phyloP scores from a whole-genome alignment of 2,797 vertebrate genomes.

The Enteromius mattozi region DNA sequence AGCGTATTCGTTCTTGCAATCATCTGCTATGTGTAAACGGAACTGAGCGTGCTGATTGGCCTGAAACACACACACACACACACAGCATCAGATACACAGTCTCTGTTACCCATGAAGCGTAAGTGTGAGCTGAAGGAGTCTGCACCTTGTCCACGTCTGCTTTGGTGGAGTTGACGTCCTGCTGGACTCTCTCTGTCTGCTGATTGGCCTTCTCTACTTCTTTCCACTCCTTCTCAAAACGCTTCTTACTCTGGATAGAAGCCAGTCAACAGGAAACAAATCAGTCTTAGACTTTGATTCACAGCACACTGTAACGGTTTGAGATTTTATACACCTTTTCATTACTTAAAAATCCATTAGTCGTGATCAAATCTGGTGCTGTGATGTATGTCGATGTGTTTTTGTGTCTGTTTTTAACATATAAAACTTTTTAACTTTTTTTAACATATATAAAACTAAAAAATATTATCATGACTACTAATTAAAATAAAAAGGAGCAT shows the following conservation, averaged over 20 bases:
- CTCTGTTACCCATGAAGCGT: neutral
- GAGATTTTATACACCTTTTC: neutral
- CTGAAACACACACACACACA: conserved; percentile 67
- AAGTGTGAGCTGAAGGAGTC: neutral
- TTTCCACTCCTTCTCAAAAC: conserved; percentile 87
- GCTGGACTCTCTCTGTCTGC: conserved; percentile 81
- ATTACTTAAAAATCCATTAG: neutral
- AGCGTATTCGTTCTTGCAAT: conserved; percentile 88
- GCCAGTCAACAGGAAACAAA: neutral
- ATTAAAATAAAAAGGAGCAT: neutral
- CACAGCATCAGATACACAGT: conserved; percentile 15
- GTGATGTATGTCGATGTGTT: neutral
- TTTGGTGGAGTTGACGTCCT: conserved; percentile 81
- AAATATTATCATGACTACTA: too few species aligned
- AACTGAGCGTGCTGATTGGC: conserved; percentile 81
- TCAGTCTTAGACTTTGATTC: neutral
- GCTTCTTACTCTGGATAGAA: conserved; percentile 81
- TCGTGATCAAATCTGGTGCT: neutral
- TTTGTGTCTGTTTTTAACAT: neutral
- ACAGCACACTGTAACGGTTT: neutral
- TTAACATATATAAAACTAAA: too few species aligned
- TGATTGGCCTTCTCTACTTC: conserved; percentile 87
- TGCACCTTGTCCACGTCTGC: conserved; percentile 86
- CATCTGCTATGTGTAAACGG: conserved; percentile 82
- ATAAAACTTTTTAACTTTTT: too few species aligned